These are phyloP conservation scores for Ichneumoninae sp. DNA, from an alignment of 2,888 invertebrate genomes.

Conservation along the genomic window DNA sequence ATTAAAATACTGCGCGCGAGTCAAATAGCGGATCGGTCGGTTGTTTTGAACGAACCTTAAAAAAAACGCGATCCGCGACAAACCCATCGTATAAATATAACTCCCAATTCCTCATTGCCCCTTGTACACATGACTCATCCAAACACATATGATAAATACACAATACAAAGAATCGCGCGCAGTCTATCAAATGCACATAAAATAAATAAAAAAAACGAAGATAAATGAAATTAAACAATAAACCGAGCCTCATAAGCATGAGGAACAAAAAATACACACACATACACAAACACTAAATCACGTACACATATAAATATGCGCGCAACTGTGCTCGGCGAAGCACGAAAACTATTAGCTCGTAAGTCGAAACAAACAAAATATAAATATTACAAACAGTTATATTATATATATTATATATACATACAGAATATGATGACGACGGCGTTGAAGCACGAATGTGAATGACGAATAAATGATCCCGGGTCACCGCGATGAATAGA, in stretches of 20 bases:
- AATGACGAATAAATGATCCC: constrained; percentile 25
- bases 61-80: constrained; percentile 31
- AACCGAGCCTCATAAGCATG: constrained; percentile 28
- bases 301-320: constrained; percentile 64
- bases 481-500: constrained; percentile 42
- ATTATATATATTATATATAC: constrained; percentile 84
- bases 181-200: constrained; percentile 80
- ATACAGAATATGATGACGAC: constrained; percentile 81
- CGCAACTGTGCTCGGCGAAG: constrained; percentile 82
- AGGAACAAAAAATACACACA: constrained; percentile 36
- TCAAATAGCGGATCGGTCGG: constrained; percentile 17
- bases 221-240: constrained; percentile 35
- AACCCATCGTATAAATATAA: constrained; percentile 59
- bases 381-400: constrained; percentile 84
- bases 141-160: constrained; percentile 29
- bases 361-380: constrained; percentile 83
- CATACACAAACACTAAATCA: constrained; percentile 44
- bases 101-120: constrained; percentile 26
- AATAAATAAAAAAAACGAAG: constrained; percentile 36
- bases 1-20: constrained; percentile 61
- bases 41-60: constrained; percentile 26
- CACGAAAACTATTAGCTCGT: constrained; percentile 84
- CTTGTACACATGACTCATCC: constrained; percentile 58
- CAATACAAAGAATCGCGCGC: constrained; percentile 74
- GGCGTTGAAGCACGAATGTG: constrained; percentile 38